phyloP scores from a whole-genome alignment of 2,113 vertebrate genomes.

The Agapornis roseicollis region DNA sequence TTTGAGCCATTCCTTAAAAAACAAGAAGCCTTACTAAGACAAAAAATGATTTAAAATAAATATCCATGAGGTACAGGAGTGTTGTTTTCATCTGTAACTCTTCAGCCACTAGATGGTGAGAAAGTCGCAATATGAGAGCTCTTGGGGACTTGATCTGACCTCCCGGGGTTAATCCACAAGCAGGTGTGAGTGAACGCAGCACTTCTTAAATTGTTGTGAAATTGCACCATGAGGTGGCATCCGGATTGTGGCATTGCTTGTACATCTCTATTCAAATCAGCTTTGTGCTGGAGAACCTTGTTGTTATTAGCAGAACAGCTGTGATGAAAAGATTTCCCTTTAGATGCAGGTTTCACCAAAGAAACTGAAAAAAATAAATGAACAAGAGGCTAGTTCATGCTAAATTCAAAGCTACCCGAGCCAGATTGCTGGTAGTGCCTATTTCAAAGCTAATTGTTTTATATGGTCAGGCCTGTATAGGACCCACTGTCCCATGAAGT shows the following conservation, averaged over 20 bases:
- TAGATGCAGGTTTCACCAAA: not conserved
- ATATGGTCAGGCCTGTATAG: not conserved
- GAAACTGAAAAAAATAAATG: not conserved
- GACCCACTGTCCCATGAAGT: not conserved
- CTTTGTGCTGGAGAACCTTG: not conserved
- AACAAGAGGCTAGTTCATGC: not conserved
- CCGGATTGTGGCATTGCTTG: not conserved
- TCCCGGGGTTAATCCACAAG: not conserved
- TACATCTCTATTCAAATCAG: not conserved
- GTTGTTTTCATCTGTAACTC: not conserved
- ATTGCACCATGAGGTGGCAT: not conserved
- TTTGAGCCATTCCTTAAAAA: not conserved
- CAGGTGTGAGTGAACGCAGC: not conserved
- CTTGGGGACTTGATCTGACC: not conserved
- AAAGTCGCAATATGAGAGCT: constrained; percentile 9
- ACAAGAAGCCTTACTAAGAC: not conserved
- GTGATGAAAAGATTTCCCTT: not conserved
- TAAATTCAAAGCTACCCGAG: not conserved
- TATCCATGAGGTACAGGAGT: not conserved
- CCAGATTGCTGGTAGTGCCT: not conserved
- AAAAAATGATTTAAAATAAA: not conserved
- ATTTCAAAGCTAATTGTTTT: not conserved
- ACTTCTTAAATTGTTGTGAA: not conserved
- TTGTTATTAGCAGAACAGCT: not conserved
- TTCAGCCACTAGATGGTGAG: constrained; percentile 59